Conservation (phyloP, 2,888 invertebrate species). For the Dinocampus coccinellae region DNA sequence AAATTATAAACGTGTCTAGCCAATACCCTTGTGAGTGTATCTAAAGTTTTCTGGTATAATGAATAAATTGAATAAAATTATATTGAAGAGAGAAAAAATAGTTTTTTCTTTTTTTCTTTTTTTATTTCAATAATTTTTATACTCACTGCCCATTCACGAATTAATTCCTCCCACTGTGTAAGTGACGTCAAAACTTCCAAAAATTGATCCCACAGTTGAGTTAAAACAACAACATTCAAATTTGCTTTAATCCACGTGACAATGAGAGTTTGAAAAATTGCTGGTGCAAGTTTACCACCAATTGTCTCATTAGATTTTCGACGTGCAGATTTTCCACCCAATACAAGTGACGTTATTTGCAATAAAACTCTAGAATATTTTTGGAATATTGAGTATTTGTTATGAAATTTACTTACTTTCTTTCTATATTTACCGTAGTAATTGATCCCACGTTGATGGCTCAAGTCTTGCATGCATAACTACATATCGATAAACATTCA, state of each 20-base stretch:
- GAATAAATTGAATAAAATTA: constrained; percentile 3
- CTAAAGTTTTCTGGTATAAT: constrained; percentile 88
- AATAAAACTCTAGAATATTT: constrained; percentile 78
- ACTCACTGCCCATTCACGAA: constrained; percentile 95
- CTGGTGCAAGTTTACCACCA: constrained; percentile 86
- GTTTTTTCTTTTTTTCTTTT: too few species aligned
- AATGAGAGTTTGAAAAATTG: constrained; percentile 92
- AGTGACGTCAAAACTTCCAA: constrained; percentile 87
- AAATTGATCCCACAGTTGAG: constrained; percentile 94
- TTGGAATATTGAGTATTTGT: too few species aligned
- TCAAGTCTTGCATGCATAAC: constrained; percentile 97
- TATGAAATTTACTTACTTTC: too few species aligned
- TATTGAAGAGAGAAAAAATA: constrained; percentile 9
- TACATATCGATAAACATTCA: constrained; percentile 96
- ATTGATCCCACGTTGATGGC: constrained; percentile 86
- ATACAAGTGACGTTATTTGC: constrained; percentile 91
- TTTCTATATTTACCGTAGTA: constrained; percentile 57
- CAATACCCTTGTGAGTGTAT: constrained; percentile 93
- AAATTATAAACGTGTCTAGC: constrained; percentile 95
- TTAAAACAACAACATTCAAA: constrained; percentile 90
- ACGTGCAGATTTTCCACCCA: constrained; percentile 83
- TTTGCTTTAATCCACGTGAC: constrained; percentile 99
- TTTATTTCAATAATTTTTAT: neutral
- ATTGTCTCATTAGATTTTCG: constrained; percentile 78
- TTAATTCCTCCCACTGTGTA: constrained; percentile 94